Evolutionary conservation across 2,797 vertebrate genomes (phyloP).

Genomic region (Heliangelus exortis): DNA sequence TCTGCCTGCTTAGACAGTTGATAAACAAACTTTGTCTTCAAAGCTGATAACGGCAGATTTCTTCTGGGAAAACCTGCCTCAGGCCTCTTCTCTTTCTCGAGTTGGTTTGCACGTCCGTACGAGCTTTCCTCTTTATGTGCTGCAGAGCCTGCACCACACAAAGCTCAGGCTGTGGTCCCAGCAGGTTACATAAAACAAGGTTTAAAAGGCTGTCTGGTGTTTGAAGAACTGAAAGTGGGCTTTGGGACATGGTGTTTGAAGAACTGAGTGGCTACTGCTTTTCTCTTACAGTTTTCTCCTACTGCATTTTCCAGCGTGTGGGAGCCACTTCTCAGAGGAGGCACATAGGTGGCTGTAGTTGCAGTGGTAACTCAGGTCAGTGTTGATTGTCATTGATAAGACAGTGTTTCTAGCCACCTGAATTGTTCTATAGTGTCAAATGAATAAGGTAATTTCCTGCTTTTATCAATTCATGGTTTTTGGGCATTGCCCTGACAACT

Average conservation of each 20-base stretch:
- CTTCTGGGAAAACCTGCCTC: neutral
- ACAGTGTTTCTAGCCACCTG: neutral
- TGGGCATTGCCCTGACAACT: neutral
- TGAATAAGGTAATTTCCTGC: neutral
- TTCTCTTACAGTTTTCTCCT: neutral
- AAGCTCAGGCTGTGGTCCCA: neutral
- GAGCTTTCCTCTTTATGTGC: neutral
- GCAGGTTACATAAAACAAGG: neutral
- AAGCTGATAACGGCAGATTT: neutral
- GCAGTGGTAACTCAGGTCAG: neutral
- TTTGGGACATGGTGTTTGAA: neutral
- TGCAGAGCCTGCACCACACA: neutral
- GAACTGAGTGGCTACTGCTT: neutral
- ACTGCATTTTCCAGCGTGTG: neutral
- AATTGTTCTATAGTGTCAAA: neutral
- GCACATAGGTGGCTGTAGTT: neutral
- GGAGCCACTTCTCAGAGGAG: neutral
- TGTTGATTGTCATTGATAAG: too few relatives aligned
- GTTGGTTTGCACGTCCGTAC: neutral
- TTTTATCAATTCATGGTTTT: neutral
- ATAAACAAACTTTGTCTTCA: constrained; percentile 13
- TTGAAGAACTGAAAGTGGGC: neutral
- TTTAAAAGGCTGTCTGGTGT: neutral
- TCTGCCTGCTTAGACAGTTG: neutral
- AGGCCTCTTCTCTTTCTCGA: neutral